A percentile compares a stretch with the other conserved stretches of the same genome.
These are phyloP conservation scores for Pempheris klunzingeri DNA, from an alignment of 2,797 vertebrate species.

Conservation along the genomic window DNA sequence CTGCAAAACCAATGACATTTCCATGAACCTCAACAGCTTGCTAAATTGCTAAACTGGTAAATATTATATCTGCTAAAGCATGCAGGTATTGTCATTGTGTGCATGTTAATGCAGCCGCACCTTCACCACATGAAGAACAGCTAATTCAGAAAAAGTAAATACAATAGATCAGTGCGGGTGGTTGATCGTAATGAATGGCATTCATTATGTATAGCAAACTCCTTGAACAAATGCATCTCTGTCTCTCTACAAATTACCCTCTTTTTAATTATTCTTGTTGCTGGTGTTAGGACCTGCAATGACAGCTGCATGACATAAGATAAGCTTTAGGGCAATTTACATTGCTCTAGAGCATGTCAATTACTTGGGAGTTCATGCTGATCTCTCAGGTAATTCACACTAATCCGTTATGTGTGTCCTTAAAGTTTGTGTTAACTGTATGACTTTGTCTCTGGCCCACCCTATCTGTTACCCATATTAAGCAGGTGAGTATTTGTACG, in stretches of 20 bases:
- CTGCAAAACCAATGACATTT: not conserved
- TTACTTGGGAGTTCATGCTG: conserved; percentile 7
- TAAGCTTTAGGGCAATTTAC: conserved; percentile 1
- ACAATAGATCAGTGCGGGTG: not conserved
- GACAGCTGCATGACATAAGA: not conserved
- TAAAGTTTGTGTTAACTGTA: conserved; percentile 56
- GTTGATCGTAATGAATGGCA: not conserved
- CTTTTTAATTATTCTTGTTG: not conserved
- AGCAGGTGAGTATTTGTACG: conserved; percentile 63
- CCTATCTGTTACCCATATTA: conserved; percentile 57
- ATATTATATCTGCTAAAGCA: not conserved
- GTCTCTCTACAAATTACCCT: not conserved
- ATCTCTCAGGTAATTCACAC: conserved; percentile 21
- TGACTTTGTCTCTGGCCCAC: conserved; percentile 65
- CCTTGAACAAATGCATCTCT: not conserved
- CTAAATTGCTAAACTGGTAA: not conserved
- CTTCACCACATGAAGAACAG: not conserved
- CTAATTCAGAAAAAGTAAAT: not conserved
- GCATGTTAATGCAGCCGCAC: not conserved
- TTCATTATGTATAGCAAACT: not conserved
- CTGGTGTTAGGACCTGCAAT: conserved; percentile 10
- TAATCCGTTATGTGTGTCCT: conserved; percentile 31
- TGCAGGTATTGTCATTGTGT: not conserved
- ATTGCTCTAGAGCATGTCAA: conserved; percentile 16
- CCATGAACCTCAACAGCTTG: not conserved